phyloP scores from a whole-genome alignment of 2,888 invertebrate genomes.

The Pterostichus madidus region DNA sequence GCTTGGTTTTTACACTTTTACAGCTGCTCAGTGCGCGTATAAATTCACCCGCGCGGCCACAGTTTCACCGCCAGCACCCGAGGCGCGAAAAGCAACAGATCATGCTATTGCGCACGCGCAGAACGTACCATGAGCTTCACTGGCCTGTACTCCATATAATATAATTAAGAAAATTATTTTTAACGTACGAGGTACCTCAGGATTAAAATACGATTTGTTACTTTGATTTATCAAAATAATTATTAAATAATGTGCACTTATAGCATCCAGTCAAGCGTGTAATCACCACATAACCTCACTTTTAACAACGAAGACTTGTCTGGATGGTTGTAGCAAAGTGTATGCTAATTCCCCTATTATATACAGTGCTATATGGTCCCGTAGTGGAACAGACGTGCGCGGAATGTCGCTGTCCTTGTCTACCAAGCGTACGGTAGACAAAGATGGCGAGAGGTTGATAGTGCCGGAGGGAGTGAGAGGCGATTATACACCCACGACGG shows the following conservation, averaged over 20 bases:
- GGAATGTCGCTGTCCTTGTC: constrained; percentile 66
- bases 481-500: constrained; percentile 77
- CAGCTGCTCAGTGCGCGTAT: constrained; percentile 2
- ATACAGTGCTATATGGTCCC: constrained; percentile 77
- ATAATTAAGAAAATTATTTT: constrained; percentile 77
- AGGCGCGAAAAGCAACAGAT: constrained; percentile 45
- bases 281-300: constrained; percentile 11
- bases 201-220: constrained; percentile 77
- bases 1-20: constrained; percentile 16
- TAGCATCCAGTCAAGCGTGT: constrained; percentile 71
- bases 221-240: constrained; percentile 79
- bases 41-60: background rate
- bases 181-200: constrained; percentile 74
- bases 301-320: constrained; percentile 46
- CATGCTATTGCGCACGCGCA: constrained; percentile 27
- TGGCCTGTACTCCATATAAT: constrained; percentile 73
- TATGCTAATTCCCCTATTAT: constrained; percentile 78
- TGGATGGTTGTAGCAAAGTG: constrained; percentile 72
- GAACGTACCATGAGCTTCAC: background rate
- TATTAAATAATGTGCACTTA: constrained; percentile 78
- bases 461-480: constrained; percentile 72
- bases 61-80: constrained; percentile 21
- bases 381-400: constrained; percentile 68
- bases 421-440: constrained; percentile 68
- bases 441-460: constrained; percentile 70